phyloP scores from a whole-genome alignment of 1,140 invertebrate species.

The Drosophila novamexicana region DNA sequence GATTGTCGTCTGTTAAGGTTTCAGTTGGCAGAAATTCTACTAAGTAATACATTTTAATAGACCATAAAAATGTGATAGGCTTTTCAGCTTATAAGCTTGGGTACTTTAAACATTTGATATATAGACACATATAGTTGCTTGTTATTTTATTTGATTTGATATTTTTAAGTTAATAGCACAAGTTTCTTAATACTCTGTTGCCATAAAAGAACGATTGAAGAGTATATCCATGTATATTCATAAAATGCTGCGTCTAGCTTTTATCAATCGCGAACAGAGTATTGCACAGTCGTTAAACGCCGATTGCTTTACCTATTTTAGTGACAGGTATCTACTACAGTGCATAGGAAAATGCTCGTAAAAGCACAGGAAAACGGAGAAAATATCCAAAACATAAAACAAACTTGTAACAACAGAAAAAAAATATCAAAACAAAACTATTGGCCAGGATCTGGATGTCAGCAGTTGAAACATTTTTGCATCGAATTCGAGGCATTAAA shows the following conservation, averaged over 20 bases:
- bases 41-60: no score
- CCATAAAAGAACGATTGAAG: no score
- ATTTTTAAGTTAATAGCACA: no score
- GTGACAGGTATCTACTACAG: conserved; percentile 4
- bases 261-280: background rate
- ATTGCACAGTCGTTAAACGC: background rate
- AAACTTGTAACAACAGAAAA: conserved; percentile 35
- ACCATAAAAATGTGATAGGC: no score
- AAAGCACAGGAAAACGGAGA: conserved; percentile 32
- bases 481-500: conserved; percentile 73
- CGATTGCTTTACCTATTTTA: background rate
- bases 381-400: conserved; percentile 40
- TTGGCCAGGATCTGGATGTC: conserved; percentile 41
- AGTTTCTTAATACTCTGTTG: no score
- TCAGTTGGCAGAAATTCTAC: background rate
- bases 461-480: conserved; percentile 47
- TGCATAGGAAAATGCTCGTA: conserved; percentile 44
- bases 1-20: background rate
- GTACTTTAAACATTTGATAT: no score
- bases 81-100: no score
- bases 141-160: no score
- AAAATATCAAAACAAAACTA: conserved; percentile 50
- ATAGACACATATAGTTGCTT: no score
- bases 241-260: no score
- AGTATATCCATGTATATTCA: no score